Evolutionary conservation across 1,140 invertebrate species (phyloP).

Genomic region (Brachionus plicatilis): DNA sequence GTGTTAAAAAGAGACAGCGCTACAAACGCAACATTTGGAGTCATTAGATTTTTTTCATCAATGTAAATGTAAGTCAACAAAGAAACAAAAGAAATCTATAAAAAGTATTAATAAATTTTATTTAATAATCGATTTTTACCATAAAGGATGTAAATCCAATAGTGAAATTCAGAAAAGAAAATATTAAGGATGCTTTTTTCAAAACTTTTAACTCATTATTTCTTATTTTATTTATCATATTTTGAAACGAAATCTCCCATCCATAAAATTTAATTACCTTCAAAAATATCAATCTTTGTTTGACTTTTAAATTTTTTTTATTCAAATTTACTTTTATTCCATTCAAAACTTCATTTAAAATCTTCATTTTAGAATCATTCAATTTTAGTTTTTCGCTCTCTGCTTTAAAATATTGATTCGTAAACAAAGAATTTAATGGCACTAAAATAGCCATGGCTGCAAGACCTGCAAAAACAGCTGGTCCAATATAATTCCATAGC

Average conservation of each 20-base stretch:
- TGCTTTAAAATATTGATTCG: constrained; percentile 66
- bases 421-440: constrained; percentile 75
- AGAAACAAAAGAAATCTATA: constrained; percentile 44
- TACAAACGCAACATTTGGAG: constrained; percentile 68
- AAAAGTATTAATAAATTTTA: not conserved
- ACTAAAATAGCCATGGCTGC: constrained; percentile 56
- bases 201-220: constrained; percentile 57
- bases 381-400: constrained; percentile 55
- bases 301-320: not conserved
- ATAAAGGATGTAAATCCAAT: not conserved
- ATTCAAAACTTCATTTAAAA: constrained; percentile 55
- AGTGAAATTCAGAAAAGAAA: not conserved
- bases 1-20: constrained; percentile 95
- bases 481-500: constrained; percentile 70
- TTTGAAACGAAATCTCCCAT: constrained; percentile 56
- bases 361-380: constrained; percentile 61
- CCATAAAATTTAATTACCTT: constrained; percentile 51
- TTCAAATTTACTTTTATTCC: constrained; percentile 55
- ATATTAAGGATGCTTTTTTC: constrained; percentile 44
- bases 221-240: constrained; percentile 52
- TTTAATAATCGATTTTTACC: not conserved
- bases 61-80: constrained; percentile 57
- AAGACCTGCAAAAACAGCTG: constrained; percentile 55
- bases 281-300: not conserved
- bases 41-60: constrained; percentile 45